Percentiles rank a stretch among this genome's conserved stretches.
These are phyloP conservation scores for Clanis bilineata DNA, from an alignment of 2,888 invertebrate species.

Conservation along the genomic window DNA sequence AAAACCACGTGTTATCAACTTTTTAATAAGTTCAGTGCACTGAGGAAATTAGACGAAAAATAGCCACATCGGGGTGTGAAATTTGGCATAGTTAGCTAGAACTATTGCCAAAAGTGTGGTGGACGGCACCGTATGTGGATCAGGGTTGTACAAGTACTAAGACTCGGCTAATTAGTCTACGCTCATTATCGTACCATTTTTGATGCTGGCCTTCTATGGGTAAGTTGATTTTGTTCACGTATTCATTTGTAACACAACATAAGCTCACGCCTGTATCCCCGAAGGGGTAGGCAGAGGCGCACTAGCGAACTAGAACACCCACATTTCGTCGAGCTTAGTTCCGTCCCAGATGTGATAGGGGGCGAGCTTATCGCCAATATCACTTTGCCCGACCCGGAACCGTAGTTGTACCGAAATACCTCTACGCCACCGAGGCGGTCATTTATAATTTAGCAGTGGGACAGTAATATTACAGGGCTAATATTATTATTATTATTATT, in stretches of 20 bases:
- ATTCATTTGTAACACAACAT: neutral
- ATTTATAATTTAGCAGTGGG: no score
- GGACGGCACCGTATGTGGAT: slow-evolving; percentile 20
- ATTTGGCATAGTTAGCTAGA: slow-evolving; percentile 48
- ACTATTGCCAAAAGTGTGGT: slow-evolving; percentile 44
- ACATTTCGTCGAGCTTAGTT: no score
- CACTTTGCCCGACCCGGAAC: no score
- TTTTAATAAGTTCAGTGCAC: slow-evolving; percentile 48
- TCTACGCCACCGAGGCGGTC: no score
- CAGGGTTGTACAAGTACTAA: neutral
- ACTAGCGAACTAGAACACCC: no score
- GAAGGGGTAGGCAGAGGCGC: no score
- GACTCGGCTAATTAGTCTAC: neutral
- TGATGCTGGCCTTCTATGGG: neutral
- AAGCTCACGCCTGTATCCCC: no score
- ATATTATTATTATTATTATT: no score
- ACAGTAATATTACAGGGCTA: no score
- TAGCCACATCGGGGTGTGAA: slow-evolving; percentile 40
- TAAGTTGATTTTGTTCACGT: neutral
- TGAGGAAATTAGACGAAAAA: slow-evolving; percentile 30
- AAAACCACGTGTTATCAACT: slow-evolving; percentile 40
- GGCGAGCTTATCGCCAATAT: no score
- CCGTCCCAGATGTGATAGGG: no score
- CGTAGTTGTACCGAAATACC: no score
- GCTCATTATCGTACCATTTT: slow-evolving; percentile 11